These are phyloP conservation scores for Apolygus lucorum DNA, from an alignment of 1,140 invertebrate genomes.

Conservation along the genomic window DNA sequence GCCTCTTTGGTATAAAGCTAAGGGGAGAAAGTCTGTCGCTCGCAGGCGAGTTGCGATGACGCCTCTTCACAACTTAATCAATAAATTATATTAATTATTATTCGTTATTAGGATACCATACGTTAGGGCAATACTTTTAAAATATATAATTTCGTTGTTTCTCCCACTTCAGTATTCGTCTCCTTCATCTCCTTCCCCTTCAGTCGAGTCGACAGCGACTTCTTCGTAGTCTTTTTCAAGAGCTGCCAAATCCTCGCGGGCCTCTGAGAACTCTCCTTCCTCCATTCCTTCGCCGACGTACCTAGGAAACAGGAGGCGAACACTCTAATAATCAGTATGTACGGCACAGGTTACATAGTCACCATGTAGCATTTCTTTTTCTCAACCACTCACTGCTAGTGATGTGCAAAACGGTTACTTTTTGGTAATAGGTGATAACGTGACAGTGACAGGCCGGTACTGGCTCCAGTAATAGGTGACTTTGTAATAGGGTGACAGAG, in stretches of 20 bases:
- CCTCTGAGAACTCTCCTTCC: constrained; percentile 72
- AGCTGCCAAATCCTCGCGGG: constrained; percentile 72
- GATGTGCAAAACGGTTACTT: too few species aligned
- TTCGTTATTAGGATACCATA: neutral
- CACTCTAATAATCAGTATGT: too few species aligned
- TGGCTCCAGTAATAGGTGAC: too few species aligned
- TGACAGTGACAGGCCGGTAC: too few species aligned
- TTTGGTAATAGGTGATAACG: too few species aligned
- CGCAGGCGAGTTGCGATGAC: neutral
- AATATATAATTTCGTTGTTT: neutral
- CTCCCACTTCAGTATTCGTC: constrained; percentile 44
- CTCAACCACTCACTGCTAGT: too few species aligned
- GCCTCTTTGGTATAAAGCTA: neutral
- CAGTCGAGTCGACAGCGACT: constrained; percentile 52
- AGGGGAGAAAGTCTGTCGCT: neutral
- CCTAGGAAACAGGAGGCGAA: too few species aligned
- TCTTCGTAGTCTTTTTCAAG: too few species aligned
- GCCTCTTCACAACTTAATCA: neutral
- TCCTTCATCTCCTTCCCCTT: constrained; percentile 45
- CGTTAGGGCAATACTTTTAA: neutral
- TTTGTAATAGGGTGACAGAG: too few species aligned
- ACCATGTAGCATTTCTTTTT: too few species aligned
- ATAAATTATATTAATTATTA: neutral
- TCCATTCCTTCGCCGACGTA: constrained; percentile 60
- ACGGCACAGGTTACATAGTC: too few species aligned